Evolutionary conservation across 2,797 vertebrate genomes (phyloP).

Genomic region (Dermochelys coriacea): DNA sequence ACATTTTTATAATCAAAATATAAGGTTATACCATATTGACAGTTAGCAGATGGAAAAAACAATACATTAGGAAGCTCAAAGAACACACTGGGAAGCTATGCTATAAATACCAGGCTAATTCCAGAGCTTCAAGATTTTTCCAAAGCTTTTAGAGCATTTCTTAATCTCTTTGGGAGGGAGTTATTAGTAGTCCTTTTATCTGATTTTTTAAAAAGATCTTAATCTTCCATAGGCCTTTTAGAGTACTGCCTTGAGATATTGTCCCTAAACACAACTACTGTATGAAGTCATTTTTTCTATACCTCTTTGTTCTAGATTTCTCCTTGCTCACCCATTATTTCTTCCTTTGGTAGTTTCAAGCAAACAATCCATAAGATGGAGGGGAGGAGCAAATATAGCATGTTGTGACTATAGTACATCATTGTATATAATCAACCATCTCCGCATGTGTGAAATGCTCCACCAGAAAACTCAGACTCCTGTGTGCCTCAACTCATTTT

Average conservation of each 20-base stretch:
- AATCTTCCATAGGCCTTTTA: background rate
- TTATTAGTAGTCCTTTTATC: background rate
- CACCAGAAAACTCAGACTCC: background rate
- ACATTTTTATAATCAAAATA: constrained; percentile 54
- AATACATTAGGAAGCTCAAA: constrained; percentile 58
- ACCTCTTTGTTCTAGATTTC: background rate
- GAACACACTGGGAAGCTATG: constrained; percentile 53
- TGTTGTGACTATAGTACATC: background rate
- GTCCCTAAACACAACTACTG: background rate
- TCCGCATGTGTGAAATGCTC: background rate
- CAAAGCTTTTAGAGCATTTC: constrained; percentile 68
- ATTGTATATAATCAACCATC: background rate
- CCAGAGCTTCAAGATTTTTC: constrained; percentile 69
- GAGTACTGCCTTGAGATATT: background rate
- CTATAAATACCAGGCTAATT: constrained; percentile 77
- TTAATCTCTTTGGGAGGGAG: constrained; percentile 16
- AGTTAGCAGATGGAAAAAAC: constrained; percentile 62
- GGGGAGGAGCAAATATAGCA: background rate
- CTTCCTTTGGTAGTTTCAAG: background rate
- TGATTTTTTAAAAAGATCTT: background rate
- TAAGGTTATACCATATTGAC: constrained; percentile 61
- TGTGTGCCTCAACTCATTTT: background rate
- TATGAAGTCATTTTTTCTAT: background rate
- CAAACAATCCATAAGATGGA: background rate
- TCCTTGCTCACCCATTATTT: background rate